These are phyloP conservation scores for Sylvietta virens DNA, from an alignment of 2,113 vertebrate genomes.

Conservation along the genomic window DNA sequence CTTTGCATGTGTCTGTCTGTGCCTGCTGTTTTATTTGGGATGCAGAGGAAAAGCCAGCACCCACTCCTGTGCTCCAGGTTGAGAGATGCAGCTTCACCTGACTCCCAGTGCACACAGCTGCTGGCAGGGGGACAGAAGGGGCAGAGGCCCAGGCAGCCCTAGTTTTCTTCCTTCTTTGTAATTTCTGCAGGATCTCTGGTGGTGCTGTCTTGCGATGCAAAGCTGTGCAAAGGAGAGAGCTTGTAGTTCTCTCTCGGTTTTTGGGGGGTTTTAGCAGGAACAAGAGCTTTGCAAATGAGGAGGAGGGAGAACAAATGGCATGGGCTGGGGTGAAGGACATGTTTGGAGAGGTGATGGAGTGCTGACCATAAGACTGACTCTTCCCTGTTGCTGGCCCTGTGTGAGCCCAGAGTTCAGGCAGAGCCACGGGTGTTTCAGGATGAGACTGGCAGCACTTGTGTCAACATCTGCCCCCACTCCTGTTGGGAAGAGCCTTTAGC, in stretches of 20 bases:
- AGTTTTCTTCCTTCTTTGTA: background rate
- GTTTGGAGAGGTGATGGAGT: background rate
- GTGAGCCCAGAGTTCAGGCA: background rate
- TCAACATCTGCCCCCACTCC: background rate
- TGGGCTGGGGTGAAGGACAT: background rate
- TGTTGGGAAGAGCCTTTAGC: background rate
- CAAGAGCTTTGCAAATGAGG: background rate
- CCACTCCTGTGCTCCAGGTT: rapidly evolving
- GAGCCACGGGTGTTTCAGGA: background rate
- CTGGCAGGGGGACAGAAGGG: background rate
- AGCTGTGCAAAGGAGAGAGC: background rate
- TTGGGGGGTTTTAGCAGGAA: background rate
- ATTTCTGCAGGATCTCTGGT: background rate
- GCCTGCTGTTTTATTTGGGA: background rate
- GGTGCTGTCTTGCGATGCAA: background rate
- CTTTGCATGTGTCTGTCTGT: rapidly evolving
- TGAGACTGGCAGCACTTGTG: background rate
- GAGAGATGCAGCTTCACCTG: background rate
- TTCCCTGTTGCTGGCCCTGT: background rate
- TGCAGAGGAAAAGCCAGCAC: background rate
- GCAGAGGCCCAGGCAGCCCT: background rate
- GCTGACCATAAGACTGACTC: rapidly evolving
- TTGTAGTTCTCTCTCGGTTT: background rate
- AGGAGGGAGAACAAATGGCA: background rate
- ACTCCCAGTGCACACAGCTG: background rate